phyloP scores from a whole-genome alignment of 2,113 vertebrate genomes.

The Osmerus mordax region DNA sequence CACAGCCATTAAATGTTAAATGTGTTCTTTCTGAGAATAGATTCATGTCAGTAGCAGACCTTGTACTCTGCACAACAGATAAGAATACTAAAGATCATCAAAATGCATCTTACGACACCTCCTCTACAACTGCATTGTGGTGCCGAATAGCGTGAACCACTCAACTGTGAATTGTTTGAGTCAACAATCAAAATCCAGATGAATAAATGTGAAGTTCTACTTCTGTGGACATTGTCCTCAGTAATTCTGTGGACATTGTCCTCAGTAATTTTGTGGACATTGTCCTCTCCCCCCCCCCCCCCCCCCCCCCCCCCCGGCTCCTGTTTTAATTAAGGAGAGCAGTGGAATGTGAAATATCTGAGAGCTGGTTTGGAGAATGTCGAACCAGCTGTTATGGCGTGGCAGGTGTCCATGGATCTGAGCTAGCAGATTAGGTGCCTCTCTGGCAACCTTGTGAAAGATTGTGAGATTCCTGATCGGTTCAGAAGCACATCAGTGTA shows the following conservation, averaged over 20 bases:
- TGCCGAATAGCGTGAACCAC: too few species aligned
- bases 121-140: background rate
- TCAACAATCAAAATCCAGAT: too few species aligned
- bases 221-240: too few species aligned
- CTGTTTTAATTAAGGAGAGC: constrained; percentile 16
- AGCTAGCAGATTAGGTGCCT: background rate
- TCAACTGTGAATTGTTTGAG: too few species aligned
- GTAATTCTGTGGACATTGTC: too few species aligned
- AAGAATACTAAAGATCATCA: background rate
- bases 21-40: background rate
- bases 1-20: background rate
- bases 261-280: too few species aligned
- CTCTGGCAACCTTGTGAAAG: background rate
- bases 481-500: background rate
- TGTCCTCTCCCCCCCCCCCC: too few species aligned
- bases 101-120: background rate
- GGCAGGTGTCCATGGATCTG: background rate
- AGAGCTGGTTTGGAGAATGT: constrained; percentile 1
- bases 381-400: constrained; percentile 2
- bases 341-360: background rate
- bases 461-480: too few species aligned
- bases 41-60: background rate
- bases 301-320: background rate
- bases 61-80: background rate
- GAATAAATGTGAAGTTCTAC: too few species aligned